Evolutionary conservation across 2,888 invertebrate genomes (phyloP), one percentile per base, ranked within the genome.

Genomic region (Microplitis manilae): DNA sequence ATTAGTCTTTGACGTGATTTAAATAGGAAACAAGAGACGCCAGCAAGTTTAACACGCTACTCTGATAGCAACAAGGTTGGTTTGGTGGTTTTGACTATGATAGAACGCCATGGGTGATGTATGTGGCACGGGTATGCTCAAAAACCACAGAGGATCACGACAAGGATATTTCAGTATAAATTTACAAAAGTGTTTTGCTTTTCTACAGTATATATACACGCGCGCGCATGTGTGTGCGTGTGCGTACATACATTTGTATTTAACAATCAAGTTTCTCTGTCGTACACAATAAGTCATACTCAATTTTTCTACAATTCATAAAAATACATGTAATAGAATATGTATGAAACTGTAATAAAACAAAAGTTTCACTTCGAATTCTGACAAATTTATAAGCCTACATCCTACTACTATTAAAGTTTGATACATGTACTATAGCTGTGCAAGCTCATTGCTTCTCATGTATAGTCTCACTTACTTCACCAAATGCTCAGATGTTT

Each of bases 401-500:
- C 4, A 50, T 13, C 13, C 50, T 50, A 8, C 50, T 13, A 50
- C 6, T 15, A 30, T 68, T 68, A 41, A 15, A 41, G 41, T 41
- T 41, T 68, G 68, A 68, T 41, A 20, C 68, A 41, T 20, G 15
- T 40, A 1, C 20, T 68, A 68, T 17, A 15, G 6, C 5, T 68
- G 59, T 15, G 62, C n/a, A 13, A 39, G 61, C 62, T 59, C 61
- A 72, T 68, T 77, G 73, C 30, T 77, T 76, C 73, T 67, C 72
- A 77, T 77, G 72, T 73, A 50, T 59, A 9, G 30, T 30, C 7
- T 39, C 67, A 17, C n/a, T 61, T 59, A 39, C 50, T 7, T 67
- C 41, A 50, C 70, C 64, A 73, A 73, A 76, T 68, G 61, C 72
- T 64, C 67, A 50, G 72, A 71, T 68, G 68, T 76, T 62, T 72